A percentile compares a stretch with the other conserved stretches of the same genome.
These are phyloP conservation scores for Luehdorfia chinensis DNA, from an alignment of 1,140 invertebrate genomes.

Conservation along the genomic window DNA sequence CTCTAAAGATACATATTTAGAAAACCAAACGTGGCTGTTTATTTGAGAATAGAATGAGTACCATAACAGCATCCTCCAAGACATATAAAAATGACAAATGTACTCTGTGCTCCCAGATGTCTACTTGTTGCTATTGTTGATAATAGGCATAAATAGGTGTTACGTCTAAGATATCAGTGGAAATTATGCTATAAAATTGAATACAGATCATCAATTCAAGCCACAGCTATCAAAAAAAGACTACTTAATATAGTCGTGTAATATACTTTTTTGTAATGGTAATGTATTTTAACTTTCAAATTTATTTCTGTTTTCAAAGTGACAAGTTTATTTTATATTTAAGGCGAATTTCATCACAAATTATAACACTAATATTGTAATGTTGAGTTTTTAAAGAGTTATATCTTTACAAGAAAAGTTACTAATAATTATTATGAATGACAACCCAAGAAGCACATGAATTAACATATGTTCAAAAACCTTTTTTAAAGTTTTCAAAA, in stretches of 20 bases:
- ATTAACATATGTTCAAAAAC: slow-evolving; percentile 21
- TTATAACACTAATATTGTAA: too few species aligned
- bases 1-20: slow-evolving; percentile 44
- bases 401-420: background rate
- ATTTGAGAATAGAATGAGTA: slow-evolving; percentile 41
- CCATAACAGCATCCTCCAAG: slow-evolving; percentile 62
- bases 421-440: slow-evolving; percentile 3
- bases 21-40: slow-evolving; percentile 53
- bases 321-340: too few species aligned
- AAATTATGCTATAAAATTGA: slow-evolving; percentile 43
- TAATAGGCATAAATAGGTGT: slow-evolving; percentile 43
- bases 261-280: slow-evolving; percentile 11
- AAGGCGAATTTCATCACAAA: too few species aligned
- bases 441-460: slow-evolving; percentile 29
- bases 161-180: slow-evolving; percentile 48
- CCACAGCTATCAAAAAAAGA: slow-evolving; percentile 12
- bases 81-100: too few species aligned
- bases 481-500: background rate
- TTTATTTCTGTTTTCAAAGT: too few species aligned
- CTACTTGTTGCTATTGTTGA: slow-evolving; percentile 70
- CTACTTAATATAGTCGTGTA: slow-evolving; percentile 2
- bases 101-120: slow-evolving; percentile 71
- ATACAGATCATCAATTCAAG: slow-evolving; percentile 14
- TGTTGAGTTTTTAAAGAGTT: background rate
- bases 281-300: background rate